These are phyloP conservation scores for Malurus melanocephalus DNA, from an alignment of 2,113 vertebrate species.

Conservation along the genomic window DNA sequence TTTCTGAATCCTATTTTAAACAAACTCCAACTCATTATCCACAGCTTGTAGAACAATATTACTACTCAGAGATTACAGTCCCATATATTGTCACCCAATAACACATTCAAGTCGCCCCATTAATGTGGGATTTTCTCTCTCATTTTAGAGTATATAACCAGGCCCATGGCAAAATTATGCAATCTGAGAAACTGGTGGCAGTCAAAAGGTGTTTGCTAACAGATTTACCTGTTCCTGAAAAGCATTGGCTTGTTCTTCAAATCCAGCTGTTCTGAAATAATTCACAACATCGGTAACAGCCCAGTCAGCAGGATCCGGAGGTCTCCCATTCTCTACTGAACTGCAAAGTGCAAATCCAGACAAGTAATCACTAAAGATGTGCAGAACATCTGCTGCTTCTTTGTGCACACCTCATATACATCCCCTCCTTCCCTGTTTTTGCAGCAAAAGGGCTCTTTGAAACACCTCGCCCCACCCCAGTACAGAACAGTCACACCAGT, in stretches of 20 bases:
- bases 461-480: accelerated
- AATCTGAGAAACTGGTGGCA: background rate
- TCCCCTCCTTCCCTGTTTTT: background rate
- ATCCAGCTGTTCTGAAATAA: constrained; percentile 95
- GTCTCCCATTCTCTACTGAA: constrained; percentile 86
- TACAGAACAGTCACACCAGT: background rate
- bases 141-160: background rate
- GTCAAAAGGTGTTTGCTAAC: background rate
- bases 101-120: background rate
- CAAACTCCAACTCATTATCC: background rate
- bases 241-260: constrained; percentile 92
- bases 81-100: background rate
- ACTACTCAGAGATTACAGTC: background rate
- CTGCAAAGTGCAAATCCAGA: constrained; percentile 69
- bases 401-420: background rate
- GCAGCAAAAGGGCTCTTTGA: background rate
- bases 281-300: constrained; percentile 92
- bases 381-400: background rate
- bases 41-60: background rate
- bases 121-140: background rate
- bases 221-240: constrained; percentile 94
- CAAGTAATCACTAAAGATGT: background rate
- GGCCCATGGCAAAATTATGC: background rate
- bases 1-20: background rate
- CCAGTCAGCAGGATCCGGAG: constrained; percentile 93